Conservation (phyloP, 2,113 vertebrate genomes). For the Bubo scandiacus region DNA sequence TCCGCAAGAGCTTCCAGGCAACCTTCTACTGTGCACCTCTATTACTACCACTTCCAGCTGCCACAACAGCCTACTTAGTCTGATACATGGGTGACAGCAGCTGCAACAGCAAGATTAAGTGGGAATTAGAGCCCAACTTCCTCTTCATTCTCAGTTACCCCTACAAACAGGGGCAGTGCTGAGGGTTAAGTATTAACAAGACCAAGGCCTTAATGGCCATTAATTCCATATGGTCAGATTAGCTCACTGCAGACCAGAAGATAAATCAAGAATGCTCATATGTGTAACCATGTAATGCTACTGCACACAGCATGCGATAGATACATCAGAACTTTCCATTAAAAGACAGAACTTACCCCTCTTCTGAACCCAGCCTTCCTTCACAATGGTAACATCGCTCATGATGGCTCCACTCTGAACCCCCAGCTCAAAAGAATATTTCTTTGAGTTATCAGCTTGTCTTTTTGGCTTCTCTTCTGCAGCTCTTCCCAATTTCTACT, state of each 20-base stretch:
- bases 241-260: neutral
- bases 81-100: neutral
- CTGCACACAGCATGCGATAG: accelerated
- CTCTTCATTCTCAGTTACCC: neutral
- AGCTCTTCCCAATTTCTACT: conserved; percentile 87
- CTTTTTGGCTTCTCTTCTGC: conserved; percentile 78
- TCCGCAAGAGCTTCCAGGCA: neutral
- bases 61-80: neutral
- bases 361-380: conserved; percentile 99
- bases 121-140: neutral
- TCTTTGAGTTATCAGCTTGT: conserved; percentile 78
- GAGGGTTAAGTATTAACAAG: neutral
- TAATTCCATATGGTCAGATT: neutral
- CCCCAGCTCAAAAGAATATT: conserved; percentile 83
- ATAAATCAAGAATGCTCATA: neutral
- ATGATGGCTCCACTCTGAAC: conserved; percentile 93
- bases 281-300: neutral
- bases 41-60: neutral
- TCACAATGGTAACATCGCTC: conserved; percentile 99
- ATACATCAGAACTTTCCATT: neutral
- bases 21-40: neutral
- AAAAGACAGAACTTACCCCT: conserved; percentile 85
- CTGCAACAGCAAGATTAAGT: neutral
- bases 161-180: neutral
- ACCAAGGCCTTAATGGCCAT: neutral